Evolutionary conservation across 2,797 vertebrate genomes (phyloP).

Genomic region (Lutjanus campechanus): DNA sequence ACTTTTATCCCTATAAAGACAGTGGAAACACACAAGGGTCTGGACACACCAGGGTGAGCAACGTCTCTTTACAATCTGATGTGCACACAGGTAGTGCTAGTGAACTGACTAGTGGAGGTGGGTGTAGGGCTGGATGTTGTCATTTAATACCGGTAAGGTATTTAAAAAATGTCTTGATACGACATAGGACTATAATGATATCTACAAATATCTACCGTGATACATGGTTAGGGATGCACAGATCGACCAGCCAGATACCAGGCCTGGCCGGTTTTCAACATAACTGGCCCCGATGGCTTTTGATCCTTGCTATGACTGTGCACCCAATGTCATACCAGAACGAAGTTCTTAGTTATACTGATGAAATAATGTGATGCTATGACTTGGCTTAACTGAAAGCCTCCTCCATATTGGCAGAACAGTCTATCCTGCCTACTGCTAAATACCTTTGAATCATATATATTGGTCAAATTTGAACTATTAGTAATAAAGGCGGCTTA

Average conservation of each 20-base stretch:
- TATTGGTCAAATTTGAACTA: slow-evolving; percentile 10
- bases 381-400: background rate
- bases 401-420: slow-evolving; percentile 16
- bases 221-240: no score
- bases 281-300: no score
- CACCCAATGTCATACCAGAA: background rate
- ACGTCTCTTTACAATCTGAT: background rate
- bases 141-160: no score
- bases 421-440: background rate
- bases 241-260: no score
- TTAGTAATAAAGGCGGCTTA: background rate
- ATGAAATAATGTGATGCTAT: background rate
- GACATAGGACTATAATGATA: no score
- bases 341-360: background rate
- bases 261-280: no score
- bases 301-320: no score
- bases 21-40: no score
- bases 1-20: background rate
- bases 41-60: background rate
- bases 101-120: background rate
- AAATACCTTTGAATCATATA: slow-evolving; percentile 2
- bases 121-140: no score
- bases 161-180: no score
- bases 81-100: background rate
- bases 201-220: no score